Evolutionary conservation across 1,140 invertebrate species (phyloP), one percentile per base, ranked within the genome.

Genomic region (Bilobella aurantiaca): DNA sequence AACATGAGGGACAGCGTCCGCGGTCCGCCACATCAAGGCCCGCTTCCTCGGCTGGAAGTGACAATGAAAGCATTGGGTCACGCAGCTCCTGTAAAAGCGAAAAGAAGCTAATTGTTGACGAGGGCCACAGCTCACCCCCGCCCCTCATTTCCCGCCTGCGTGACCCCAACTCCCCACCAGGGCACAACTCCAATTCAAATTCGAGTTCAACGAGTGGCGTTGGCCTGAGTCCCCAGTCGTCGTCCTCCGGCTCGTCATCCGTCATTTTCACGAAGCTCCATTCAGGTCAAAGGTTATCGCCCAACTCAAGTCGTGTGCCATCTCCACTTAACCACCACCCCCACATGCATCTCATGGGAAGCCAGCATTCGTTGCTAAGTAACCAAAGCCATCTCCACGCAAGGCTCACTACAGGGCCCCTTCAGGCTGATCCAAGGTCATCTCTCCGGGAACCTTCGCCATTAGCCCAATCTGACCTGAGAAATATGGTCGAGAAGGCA

Each of bases 381-480:
- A 67, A 76, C 27, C 64, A 66, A 34, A 69, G 74, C 49, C 79
- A 76, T 64, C 74, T 78, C 75, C 78, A 79, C 74, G 73, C 72
- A 76, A 78, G 71, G 72, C 78, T 63, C 62, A 81, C 73, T 75
- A 80, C 73, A 71, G 82, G 80, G 82, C 65, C 82, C 82, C 70
- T 79, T 81, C 72, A 82, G 81, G 46, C 79, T 82, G 61, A 77
- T 78, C 61, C 77, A 77, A 71, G 77, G 76, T 76, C 74, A 64
- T 61, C 82, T 76, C 65, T 53, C 49, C 49, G 49, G 5, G 49
- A 53, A 12, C 60, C 63, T 14, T 53, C 49, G 1, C 61, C 65
- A 0, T 58, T 64, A n/a, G 62, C 64, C n/a, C 63, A 65, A 21
- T 58, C 57, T 18, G 67, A 67, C 23, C 58, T 67, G 28, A 62